Base-by-base conservation (phyloP, 2,888 invertebrate species). In the Hydraecia micacea region DNA sequence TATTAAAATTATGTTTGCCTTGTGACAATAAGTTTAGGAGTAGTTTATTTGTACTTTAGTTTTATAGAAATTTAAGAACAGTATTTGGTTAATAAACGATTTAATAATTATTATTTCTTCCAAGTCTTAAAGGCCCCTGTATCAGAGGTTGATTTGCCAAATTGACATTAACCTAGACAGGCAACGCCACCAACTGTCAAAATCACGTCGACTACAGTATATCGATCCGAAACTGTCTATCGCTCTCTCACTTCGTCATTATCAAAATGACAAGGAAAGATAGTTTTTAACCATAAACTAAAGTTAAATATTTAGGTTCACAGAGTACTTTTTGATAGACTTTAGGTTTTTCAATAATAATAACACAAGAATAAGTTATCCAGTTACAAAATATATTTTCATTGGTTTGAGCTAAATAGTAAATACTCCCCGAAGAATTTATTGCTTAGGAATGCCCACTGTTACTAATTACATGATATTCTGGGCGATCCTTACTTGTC, bases 401-500 rank as follows among this genome's bases (percentile, higher is more conserved):
- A 18, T 55, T 28, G 13, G 1, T 60, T 60, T 55, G n/a, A 1
- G 52, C 42, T 25, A n/a, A 8, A 39, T 39, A 42, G 0, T 42
- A 42, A 42, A 42, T n/a, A 36, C 1, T 75, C 15, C 15, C 2
- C 2, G 7, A 15, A 28, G 9, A 63, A 36, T n/a, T 42, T 13
- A 7, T 32, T 32, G 28, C 18, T 0, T 18, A 58, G 0, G 0
- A 13, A 39, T 21, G 9, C 36, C 0, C 7, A 32, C 8, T 32
- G 8, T 32, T 25, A 46, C 8, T n/a, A 15, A 11, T 52, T n/a
- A 1, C 3, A 46, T 28, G 8, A 71, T 32, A 80, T 39, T 46
- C 8, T 28, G 74, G 39, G 39, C 28, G 15, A 25, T 58, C 15
- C 65, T 28, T 86, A 60, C 39, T 74, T 81, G 85, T 81, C 86